These are phyloP conservation scores for Aegotheles bennettii DNA, from an alignment of 2,113 vertebrate species.

Conservation along the genomic window DNA sequence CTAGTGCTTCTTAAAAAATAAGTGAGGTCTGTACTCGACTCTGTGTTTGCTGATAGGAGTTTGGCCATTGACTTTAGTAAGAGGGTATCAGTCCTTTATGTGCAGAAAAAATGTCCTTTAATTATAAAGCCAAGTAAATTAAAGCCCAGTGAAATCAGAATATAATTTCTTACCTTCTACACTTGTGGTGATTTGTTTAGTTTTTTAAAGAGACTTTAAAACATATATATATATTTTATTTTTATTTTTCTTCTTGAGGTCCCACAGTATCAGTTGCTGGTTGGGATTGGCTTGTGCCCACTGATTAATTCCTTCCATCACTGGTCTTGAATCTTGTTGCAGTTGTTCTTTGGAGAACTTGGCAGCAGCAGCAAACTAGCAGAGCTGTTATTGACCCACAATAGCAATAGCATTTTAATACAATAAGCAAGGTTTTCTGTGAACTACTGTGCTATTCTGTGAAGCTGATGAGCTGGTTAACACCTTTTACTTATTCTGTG, in stretches of 20 bases:
- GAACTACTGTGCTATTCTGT: background rate
- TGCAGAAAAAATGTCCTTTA: background rate
- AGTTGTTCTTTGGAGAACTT: background rate
- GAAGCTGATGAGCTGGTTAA: slow-evolving; percentile 41
- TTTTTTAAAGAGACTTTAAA: background rate
- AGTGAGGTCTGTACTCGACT: background rate
- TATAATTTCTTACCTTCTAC: background rate
- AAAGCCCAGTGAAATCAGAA: background rate
- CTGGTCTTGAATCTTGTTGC: background rate
- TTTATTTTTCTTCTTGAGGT: background rate
- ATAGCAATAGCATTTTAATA: slow-evolving; percentile 3
- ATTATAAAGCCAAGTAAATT: background rate
- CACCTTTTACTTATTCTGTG: slow-evolving; percentile 40
- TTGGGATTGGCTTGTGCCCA: background rate
- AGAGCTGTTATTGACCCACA: slow-evolving; percentile 23
- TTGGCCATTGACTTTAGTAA: background rate
- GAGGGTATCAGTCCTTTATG: background rate
- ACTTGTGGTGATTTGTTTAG: background rate
- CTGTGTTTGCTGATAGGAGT: background rate
- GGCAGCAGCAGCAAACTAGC: background rate
- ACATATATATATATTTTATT: background rate
- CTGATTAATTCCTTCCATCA: background rate
- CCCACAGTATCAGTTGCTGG: background rate
- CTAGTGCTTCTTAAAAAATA: background rate
- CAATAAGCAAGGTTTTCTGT: slow-evolving; percentile 21